phyloP scores from a whole-genome alignment of 2,888 invertebrate genomes.

The Azorinus chamasolen region DNA sequence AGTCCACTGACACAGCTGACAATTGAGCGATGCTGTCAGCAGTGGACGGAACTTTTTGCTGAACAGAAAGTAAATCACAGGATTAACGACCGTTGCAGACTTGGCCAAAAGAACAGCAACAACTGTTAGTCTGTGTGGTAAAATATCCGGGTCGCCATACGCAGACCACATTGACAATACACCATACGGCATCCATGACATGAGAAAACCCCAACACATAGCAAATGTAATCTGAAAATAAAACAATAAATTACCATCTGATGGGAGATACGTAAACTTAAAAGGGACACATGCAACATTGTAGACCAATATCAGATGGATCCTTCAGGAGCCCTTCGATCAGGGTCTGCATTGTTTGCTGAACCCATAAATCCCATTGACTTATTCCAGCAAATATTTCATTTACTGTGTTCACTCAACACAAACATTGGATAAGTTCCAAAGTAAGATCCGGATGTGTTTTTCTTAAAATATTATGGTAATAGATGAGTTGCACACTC shows the following conservation, averaged over 20 bases:
- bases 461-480: too few species aligned
- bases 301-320: too few species aligned
- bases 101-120: slow-evolving; percentile 62
- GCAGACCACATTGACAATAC: slow-evolving; percentile 72
- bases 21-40: slow-evolving; percentile 19
- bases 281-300: too few species aligned
- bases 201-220: slow-evolving; percentile 73
- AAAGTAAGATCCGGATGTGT: too few species aligned
- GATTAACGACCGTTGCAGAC: slow-evolving; percentile 63
- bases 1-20: background rate
- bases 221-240: slow-evolving; percentile 70
- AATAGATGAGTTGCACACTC: too few species aligned
- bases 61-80: slow-evolving; percentile 64
- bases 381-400: too few species aligned
- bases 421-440: too few species aligned
- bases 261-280: too few species aligned
- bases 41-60: slow-evolving; percentile 66
- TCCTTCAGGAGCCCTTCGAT: too few species aligned
- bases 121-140: slow-evolving; percentile 55
- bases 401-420: too few species aligned
- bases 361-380: too few species aligned
- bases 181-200: slow-evolving; percentile 75
- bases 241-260: background rate
- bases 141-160: slow-evolving; percentile 47
- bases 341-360: too few species aligned